Percentiles rank a stretch among this genome's conserved stretches.
Evolutionary conservation across 2,888 invertebrate species (phyloP).

Genomic region (Philonicus albiceps): DNA sequence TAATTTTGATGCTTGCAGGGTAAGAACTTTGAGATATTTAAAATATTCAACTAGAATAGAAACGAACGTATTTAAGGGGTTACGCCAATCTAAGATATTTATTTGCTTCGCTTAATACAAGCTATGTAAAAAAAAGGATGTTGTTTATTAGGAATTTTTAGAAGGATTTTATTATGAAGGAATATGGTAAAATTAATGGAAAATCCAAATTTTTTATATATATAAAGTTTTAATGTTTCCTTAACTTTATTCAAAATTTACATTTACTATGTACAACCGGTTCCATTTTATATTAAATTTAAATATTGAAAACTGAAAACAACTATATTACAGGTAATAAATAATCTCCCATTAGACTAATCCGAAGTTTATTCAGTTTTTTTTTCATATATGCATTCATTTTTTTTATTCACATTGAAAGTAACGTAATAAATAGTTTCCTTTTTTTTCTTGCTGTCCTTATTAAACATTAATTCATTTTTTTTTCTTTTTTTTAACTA

Average conservation of each 20-base stretch:
- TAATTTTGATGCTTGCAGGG: background rate
- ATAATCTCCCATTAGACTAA: conserved; percentile 7
- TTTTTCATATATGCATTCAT: conserved; percentile 15
- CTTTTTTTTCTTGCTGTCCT: background rate
- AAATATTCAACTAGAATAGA: background rate
- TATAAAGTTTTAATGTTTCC: conserved; percentile 34
- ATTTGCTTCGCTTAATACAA: too few species aligned
- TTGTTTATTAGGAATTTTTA: too few species aligned
- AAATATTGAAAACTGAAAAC: conserved; percentile 29
- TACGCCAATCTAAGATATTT: too few species aligned
- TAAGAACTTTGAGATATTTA: background rate
- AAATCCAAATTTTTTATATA: background rate
- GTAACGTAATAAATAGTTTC: conserved; percentile 30
- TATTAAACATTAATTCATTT: conserved; percentile 19
- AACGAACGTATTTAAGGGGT: too few species aligned
- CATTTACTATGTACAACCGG: conserved; percentile 52
- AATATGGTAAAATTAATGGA: background rate
- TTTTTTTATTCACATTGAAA: conserved; percentile 24
- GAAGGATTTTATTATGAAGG: background rate
- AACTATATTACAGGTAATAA: conserved; percentile 38
- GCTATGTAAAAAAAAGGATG: too few species aligned
- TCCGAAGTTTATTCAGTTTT: conserved; percentile 20
- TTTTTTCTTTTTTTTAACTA: background rate
- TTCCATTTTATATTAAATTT: conserved; percentile 42
- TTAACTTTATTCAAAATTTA: conserved; percentile 47